Base-by-base conservation (phyloP, 2,113 vertebrate genomes). In the Vidua macroura region DNA sequence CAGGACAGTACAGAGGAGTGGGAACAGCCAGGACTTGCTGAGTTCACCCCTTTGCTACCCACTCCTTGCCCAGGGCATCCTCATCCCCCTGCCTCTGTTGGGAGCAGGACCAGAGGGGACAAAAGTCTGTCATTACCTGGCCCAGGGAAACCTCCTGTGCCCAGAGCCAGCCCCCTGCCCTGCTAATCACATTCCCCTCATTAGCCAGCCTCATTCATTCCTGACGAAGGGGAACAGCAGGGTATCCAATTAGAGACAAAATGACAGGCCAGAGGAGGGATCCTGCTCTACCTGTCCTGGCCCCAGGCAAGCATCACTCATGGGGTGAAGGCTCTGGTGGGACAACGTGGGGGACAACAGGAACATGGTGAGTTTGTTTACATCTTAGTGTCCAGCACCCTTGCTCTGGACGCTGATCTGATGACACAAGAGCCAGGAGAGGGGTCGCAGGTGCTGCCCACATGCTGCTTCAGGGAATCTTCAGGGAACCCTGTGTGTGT, bases 111-210 rank as follows among this genome's bases (percentile, higher is more conserved):
- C 18, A 66, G 64, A 80, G 39, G 16, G 43, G 60, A 95, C 43
- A 93, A 83, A 93, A 93, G 35, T 33, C 91, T 93, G 52, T 93
- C 86, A 95, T 96, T 95, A 96, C 39, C 53, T 13, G 17, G 30
- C 11, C 56, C 69, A 67, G 43, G 7, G 33, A 86, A 86, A 33
- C 60, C 86, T 92, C 48, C 44, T 49, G 33, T 88, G 94, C 86
- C 72, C 94, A 90, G 76, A 92, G 88, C 77, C 64, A 95, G 59
- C 83, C 94, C 87, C 91, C 86, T 94, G 48, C 43, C 60, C 64
- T 1, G 63, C 10, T 94, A 96, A 90, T 95, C 92, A 74, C 73
- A 33, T 27, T 90, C 35, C 49, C 44, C 44, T 68, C 60, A 6
- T 86, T 67, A 94, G 30, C 35, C 79, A 76, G 56, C 68, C 73